phyloP scores from a whole-genome alignment of 2,113 vertebrate species.

The Scomber scombrus region DNA sequence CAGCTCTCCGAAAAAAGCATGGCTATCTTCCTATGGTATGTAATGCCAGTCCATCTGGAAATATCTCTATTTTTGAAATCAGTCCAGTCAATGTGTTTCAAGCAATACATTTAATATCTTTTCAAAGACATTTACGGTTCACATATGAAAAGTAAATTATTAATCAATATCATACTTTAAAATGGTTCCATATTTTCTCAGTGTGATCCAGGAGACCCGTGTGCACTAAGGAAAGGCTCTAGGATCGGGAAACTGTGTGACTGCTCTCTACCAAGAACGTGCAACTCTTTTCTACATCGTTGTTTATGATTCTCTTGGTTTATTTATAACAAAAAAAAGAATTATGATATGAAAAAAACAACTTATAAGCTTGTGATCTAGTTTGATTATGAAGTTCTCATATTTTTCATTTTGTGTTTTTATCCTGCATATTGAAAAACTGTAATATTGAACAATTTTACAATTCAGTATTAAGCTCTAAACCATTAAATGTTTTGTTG shows the following conservation, averaged over 20 bases:
- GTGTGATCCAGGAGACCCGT: slow-evolving; percentile 79
- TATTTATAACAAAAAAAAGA: not conserved
- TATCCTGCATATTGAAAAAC: not conserved
- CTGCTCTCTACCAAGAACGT: slow-evolving; percentile 73
- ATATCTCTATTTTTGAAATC: not conserved
- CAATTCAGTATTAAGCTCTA: not conserved
- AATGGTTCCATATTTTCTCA: slow-evolving; percentile 33
- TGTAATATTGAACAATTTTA: slow-evolving; percentile 14
- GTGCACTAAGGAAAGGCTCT: slow-evolving; percentile 75
- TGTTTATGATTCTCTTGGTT: slow-evolving; percentile 69
- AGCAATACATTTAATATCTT: not conserved
- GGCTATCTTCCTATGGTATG: slow-evolving; percentile 70
- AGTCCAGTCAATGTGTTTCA: not conserved
- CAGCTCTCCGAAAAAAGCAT: slow-evolving; percentile 71
- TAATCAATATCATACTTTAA: not conserved
- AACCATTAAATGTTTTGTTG: slow-evolving; percentile 38
- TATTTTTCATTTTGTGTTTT: not conserved
- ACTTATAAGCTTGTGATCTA: not conserved
- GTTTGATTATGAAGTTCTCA: not conserved
- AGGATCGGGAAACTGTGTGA: slow-evolving; percentile 79
- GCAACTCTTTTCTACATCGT: slow-evolving; percentile 78
- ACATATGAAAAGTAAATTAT: not conserved
- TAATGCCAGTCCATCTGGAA: slow-evolving; percentile 2
- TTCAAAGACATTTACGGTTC: not conserved
- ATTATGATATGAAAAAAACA: not conserved